A percentile compares a stretch with the other conserved stretches of the same genome.
phyloP scores from a whole-genome alignment of 2,888 invertebrate species.

The Drosophila setosimentum region DNA sequence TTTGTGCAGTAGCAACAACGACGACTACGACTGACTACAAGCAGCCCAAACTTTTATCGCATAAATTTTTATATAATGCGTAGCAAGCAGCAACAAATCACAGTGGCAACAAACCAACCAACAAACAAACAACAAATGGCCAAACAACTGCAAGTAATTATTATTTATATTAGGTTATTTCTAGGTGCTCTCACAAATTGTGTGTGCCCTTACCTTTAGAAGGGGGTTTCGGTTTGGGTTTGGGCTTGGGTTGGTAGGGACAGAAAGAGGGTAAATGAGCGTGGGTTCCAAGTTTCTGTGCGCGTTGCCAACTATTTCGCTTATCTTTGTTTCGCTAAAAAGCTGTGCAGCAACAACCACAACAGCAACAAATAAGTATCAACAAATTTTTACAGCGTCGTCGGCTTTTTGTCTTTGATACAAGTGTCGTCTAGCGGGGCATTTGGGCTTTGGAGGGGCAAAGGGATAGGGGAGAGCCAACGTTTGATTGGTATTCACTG shows the following conservation, averaged over 20 bases:
- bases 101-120: slow-evolving; percentile 4
- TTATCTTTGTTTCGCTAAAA: slow-evolving; percentile 50
- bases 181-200: slow-evolving; percentile 24
- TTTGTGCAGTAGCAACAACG: slow-evolving; percentile 51
- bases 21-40: not conserved
- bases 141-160: slow-evolving; percentile 55
- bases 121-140: slow-evolving; percentile 29
- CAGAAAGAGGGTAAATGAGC: not conserved
- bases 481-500: slow-evolving; percentile 74
- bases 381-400: slow-evolving; percentile 73
- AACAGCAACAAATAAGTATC: slow-evolving; percentile 52
- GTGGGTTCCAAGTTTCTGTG: slow-evolving; percentile 18
- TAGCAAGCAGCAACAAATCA: slow-evolving; percentile 50
- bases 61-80: slow-evolving; percentile 64
- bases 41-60: slow-evolving; percentile 58
- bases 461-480: not conserved
- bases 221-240: not conserved
- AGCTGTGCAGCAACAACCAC: slow-evolving; percentile 43
- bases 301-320: slow-evolving; percentile 58
- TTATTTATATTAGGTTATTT: slow-evolving; percentile 56
- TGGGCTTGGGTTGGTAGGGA: not conserved
- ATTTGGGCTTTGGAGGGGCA: slow-evolving; percentile 7
- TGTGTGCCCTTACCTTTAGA: not conserved
- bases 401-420: slow-evolving; percentile 70
- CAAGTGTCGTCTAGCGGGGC: slow-evolving; percentile 20